These are phyloP conservation scores for Microcebus lehilahytsara DNA, from an alignment of 2,113 vertebrate species.

Conservation along the genomic window DNA sequence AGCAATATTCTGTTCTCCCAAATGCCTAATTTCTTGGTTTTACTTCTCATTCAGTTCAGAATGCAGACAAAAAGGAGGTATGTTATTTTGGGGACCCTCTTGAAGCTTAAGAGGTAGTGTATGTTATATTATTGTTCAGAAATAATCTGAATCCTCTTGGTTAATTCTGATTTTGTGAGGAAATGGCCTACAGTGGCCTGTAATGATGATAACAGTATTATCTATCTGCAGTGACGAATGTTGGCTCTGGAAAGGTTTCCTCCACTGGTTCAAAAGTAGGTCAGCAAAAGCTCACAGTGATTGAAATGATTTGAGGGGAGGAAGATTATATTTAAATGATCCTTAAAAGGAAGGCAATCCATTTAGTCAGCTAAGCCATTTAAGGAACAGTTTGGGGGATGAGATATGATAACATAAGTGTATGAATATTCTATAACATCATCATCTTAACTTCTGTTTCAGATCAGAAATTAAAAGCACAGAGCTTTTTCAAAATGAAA, in stretches of 20 bases:
- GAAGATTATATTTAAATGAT: conserved; percentile 56
- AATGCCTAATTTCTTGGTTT: neutral
- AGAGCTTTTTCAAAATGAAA: neutral
- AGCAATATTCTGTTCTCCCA: neutral
- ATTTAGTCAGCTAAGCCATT: conserved; percentile 31
- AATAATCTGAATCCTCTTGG: neutral
- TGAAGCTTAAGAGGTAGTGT: neutral
- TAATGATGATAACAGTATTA: neutral
- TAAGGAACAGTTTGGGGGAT: neutral
- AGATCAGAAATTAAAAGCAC: conserved; percentile 23
- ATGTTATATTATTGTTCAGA: neutral
- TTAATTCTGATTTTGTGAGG: neutral
- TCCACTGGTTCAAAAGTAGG: conserved; percentile 14
- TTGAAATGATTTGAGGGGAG: conserved; percentile 42
- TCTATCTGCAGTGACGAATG: neutral
- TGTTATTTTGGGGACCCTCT: neutral
- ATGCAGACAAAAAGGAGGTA: neutral
- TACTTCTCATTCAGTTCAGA: neutral
- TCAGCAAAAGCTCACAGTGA: conserved; percentile 31
- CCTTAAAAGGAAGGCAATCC: conserved; percentile 8
- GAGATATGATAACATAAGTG: neutral
- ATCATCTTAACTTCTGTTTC: neutral
- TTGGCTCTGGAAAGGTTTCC: neutral
- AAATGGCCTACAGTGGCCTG: neutral
- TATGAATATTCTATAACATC: neutral